Percentiles rank a stretch among this genome's conserved stretches.
phyloP scores from a whole-genome alignment of 1,140 invertebrate genomes.

The Drosophila teissieri region DNA sequence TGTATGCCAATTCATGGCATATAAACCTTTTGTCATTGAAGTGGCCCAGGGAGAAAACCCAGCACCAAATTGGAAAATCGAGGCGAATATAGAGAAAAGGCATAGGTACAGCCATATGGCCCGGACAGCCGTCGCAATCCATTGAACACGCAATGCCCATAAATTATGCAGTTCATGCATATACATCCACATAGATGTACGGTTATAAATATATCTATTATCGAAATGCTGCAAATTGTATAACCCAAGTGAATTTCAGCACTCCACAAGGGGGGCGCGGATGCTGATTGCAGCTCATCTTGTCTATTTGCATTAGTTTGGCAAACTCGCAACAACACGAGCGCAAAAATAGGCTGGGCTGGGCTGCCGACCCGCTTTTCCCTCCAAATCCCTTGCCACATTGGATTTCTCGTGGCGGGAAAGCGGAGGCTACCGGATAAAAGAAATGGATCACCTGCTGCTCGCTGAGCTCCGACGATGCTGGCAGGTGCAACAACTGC shows the following conservation, averaged over 20 bases:
- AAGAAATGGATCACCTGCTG: slow-evolving; percentile 83
- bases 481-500: slow-evolving; percentile 74
- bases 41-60: slow-evolving; percentile 16
- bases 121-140: slow-evolving; percentile 66
- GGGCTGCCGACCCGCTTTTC: slow-evolving; percentile 15
- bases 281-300: slow-evolving; percentile 55
- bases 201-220: slow-evolving; percentile 69
- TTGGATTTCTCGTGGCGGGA: slow-evolving; percentile 20
- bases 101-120: slow-evolving; percentile 68
- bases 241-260: slow-evolving; percentile 53
- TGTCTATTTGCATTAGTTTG: slow-evolving; percentile 80
- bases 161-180: slow-evolving; percentile 79
- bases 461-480: slow-evolving; percentile 54
- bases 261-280: slow-evolving; percentile 15
- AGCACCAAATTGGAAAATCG: slow-evolving; percentile 9
- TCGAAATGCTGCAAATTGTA: slow-evolving; percentile 74
- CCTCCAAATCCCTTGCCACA: slow-evolving; percentile 35
- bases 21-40: slow-evolving; percentile 2
- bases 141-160: slow-evolving; percentile 81
- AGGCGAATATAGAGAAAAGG: slow-evolving; percentile 8
- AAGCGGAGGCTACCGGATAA: slow-evolving; percentile 71
- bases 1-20: background rate
- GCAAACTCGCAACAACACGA: slow-evolving; percentile 48
- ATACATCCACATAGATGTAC: slow-evolving; percentile 47
- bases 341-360: slow-evolving; percentile 62